These are phyloP conservation scores for Pyralis farinalis DNA, from an alignment of 2,888 invertebrate genomes.

Conservation along the genomic window DNA sequence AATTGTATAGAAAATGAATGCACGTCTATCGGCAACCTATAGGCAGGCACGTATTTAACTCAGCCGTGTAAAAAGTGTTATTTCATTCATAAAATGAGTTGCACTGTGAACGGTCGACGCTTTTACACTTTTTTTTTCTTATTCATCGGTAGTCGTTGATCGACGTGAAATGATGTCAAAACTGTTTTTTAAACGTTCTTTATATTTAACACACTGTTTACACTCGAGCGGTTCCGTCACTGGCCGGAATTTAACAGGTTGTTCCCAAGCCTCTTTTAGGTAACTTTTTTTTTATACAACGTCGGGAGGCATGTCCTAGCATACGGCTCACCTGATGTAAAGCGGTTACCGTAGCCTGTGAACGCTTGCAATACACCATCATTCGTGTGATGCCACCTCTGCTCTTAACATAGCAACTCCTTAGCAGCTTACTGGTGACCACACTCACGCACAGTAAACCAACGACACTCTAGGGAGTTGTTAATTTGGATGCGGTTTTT, in stretches of 20 bases:
- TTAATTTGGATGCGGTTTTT: too few relatives aligned
- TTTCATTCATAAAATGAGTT: slow-evolving; percentile 80
- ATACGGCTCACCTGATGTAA: too few relatives aligned
- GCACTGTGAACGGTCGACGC: slow-evolving; percentile 56
- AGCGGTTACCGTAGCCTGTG: too few relatives aligned
- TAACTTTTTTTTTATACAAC: too few relatives aligned
- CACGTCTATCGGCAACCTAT: slow-evolving; percentile 61
- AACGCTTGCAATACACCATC: too few relatives aligned
- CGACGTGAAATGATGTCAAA: slow-evolving; percentile 77
- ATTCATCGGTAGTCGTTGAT: slow-evolving; percentile 51
- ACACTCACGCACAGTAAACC: too few relatives aligned
- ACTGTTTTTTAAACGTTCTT: slow-evolving; percentile 40
- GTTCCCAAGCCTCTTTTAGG: slow-evolving; percentile 45
- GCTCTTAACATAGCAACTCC: too few relatives aligned
- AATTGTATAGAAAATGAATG: slow-evolving; percentile 70
- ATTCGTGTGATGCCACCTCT: too few relatives aligned
- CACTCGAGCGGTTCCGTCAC: slow-evolving; percentile 61
- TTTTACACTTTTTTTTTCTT: slow-evolving; percentile 40
- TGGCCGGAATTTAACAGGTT: slow-evolving; percentile 34
- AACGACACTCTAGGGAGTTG: too few relatives aligned
- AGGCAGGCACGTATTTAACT: slow-evolving; percentile 79
- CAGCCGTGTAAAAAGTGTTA: slow-evolving; percentile 72
- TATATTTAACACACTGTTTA: slow-evolving; percentile 70
- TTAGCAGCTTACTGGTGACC: too few relatives aligned
- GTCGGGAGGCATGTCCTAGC: too few relatives aligned